Evolutionary conservation across 2,113 vertebrate species (phyloP), one percentile per base, ranked within the genome.

Genomic region (Sturnira hondurensis): DNA sequence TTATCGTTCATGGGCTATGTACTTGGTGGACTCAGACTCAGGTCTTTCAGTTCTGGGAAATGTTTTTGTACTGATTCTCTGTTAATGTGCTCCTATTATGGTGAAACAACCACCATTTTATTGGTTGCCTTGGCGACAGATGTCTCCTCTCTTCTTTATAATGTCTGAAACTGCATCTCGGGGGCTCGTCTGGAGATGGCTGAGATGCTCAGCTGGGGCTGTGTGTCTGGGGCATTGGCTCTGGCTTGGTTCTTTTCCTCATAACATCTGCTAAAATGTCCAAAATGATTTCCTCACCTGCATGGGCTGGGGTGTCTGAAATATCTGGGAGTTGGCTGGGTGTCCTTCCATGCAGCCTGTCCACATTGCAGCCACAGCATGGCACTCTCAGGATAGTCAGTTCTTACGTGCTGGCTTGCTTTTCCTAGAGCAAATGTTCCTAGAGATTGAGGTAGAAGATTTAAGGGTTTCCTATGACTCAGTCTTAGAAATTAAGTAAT

Each of bases 401-500:
- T 54, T 93, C 61, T 84, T 26, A 74, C 16, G 47, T 43, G 43
- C 76, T 52, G 87, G 31, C 83, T 94, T 54, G 71, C 50, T 89
- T 89, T 89, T 33, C 76, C 68, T 76, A 15, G 54, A 71, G 80
- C 36, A 76, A 38, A 76, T 84, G 10, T 92, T 95, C 95, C 87
- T 92, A 58, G 84, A 96, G 87, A 63, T 84, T 0, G 19, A 73
- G 50, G 58, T 93, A 52, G 95, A 92, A 90, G 15, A 24, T 92
- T 54, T 7, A 14, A 89, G 63, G 5, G 33, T 93, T 94, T 94
- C 54, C 43, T 74, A 5, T 96, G 95, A 95, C 61, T 96, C 54
- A 84, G 54, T 3, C 38, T 61, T 86, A 50, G 68, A 92, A 68
- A 90, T 89, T 89, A 86, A 96, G 43, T 74, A 74, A 36, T 92